Percentiles rank a stretch among this genome's conserved stretches.
phyloP scores from a whole-genome alignment of 92 coral and sea anemone species.

The Plumapathes pennacea region DNA sequence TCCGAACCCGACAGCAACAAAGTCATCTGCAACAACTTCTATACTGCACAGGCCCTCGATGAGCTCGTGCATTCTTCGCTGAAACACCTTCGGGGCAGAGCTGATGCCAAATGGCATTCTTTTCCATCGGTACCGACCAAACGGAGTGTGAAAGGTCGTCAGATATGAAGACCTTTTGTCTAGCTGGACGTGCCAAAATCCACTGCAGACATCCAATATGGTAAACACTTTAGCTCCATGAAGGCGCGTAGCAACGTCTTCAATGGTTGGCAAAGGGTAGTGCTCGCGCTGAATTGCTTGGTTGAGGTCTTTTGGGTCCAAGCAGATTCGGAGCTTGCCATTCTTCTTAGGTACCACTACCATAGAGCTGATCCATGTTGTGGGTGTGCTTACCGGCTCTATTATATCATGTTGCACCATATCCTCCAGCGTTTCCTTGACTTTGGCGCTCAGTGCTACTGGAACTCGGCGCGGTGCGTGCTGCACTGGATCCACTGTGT shows the following conservation, averaged over 20 bases:
- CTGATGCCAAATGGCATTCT: slow-evolving; percentile 40
- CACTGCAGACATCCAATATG: slow-evolving; percentile 31
- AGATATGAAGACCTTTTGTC: slow-evolving; percentile 23
- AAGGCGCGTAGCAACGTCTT: slow-evolving; percentile 24
- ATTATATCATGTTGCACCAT: no score
- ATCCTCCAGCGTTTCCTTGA: no score
- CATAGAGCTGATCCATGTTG: slow-evolving; percentile 40
- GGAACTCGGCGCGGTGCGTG: no score
- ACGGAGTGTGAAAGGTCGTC: slow-evolving; percentile 38
- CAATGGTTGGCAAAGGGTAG: slow-evolving; percentile 39
- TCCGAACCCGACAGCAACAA: slow-evolving; percentile 11
- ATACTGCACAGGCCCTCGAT: slow-evolving; percentile 38
- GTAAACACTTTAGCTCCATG: slow-evolving; percentile 29
- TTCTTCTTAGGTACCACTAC: slow-evolving; percentile 12
- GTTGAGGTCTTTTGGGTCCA: slow-evolving; percentile 33
- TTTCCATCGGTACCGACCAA: slow-evolving; percentile 44
- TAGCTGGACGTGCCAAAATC: slow-evolving; percentile 34
- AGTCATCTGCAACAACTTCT: slow-evolving; percentile 20
- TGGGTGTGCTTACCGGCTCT: no score
- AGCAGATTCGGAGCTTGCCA: slow-evolving; percentile 20
- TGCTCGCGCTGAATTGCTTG: slow-evolving; percentile 21
- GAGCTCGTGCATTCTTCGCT: slow-evolving; percentile 25
- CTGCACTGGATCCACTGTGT: no score
- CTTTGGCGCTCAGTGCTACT: no score
- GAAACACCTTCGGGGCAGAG: slow-evolving; percentile 38